Conservation (phyloP, 2,888 invertebrate species). For the Stenodema calcarata region DNA sequence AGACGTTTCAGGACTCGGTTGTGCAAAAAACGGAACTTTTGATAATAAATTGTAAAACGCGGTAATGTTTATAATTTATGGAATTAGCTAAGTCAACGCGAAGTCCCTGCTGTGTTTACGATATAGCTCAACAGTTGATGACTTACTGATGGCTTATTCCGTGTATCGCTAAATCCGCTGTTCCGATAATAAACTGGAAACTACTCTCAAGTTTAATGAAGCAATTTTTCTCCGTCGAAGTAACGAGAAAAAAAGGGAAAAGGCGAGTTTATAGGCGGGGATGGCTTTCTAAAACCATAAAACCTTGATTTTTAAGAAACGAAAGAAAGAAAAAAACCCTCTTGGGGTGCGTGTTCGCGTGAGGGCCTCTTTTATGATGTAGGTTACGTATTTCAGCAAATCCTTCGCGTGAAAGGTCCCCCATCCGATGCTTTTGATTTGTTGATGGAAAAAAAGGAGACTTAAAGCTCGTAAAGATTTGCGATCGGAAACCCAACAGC, state of each 20-base stretch:
- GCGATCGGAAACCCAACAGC: not conserved
- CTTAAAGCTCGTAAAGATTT: not conserved
- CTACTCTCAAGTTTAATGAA: not conserved
- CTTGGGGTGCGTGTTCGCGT: not conserved
- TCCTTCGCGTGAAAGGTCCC: constrained; percentile 15
- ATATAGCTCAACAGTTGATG: no score
- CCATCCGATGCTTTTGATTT: not conserved
- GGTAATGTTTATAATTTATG: no score
- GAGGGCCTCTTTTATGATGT: not conserved
- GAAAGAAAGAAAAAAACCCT: not conserved
- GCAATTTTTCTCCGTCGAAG: not conserved
- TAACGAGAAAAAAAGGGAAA: not conserved
- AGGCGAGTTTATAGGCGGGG: not conserved
- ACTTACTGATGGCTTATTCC: no score
- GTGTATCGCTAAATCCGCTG: not conserved
- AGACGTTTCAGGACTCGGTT: no score
- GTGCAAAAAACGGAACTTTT: no score
- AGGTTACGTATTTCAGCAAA: not conserved
- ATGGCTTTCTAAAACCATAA: not conserved
- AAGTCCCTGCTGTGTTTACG: no score
- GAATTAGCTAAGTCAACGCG: no score
- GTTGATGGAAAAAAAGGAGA: not conserved
- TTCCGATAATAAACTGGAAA: not conserved
- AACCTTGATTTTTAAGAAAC: not conserved
- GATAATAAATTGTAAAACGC: no score